A percentile compares a stretch with the other conserved stretches of the same genome.
These are phyloP conservation scores for Montifringilla adamsi DNA, from an alignment of 2,113 vertebrate genomes.

Conservation along the genomic window DNA sequence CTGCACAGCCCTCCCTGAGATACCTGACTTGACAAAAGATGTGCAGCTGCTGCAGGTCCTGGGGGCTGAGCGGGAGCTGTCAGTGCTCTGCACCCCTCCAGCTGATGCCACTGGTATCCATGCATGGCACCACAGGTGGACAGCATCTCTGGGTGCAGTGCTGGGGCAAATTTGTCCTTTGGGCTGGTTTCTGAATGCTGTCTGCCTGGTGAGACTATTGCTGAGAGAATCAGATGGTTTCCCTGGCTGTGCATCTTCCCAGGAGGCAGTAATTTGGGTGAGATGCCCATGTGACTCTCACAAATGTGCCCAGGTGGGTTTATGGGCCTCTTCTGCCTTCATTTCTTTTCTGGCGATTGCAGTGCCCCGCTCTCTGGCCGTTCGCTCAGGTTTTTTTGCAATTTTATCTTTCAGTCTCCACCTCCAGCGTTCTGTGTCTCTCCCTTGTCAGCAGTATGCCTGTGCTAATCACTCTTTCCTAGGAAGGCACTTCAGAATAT, in stretches of 20 bases:
- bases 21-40: not conserved
- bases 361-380: not conserved
- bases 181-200: not conserved
- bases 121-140: not conserved
- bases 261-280: not conserved
- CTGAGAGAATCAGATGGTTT: not conserved
- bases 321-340: not conserved
- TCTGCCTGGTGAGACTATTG: not conserved
- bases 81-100: not conserved
- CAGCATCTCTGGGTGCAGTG: not conserved
- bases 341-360: not conserved
- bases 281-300: not conserved
- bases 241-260: not conserved
- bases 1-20: not conserved
- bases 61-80: not conserved
- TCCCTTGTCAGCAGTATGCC: constrained; percentile 18
- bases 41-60: not conserved
- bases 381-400: not conserved
- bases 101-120: not conserved
- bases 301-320: not conserved
- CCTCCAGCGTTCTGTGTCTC: constrained; percentile 17
- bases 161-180: not conserved
- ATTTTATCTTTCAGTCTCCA: constrained; percentile 15
- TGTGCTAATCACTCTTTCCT: constrained; percentile 29
- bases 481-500: constrained; percentile 26